Evolutionary conservation across 2,113 vertebrate genomes (phyloP).

Genomic region (Cynocephalus volans): DNA sequence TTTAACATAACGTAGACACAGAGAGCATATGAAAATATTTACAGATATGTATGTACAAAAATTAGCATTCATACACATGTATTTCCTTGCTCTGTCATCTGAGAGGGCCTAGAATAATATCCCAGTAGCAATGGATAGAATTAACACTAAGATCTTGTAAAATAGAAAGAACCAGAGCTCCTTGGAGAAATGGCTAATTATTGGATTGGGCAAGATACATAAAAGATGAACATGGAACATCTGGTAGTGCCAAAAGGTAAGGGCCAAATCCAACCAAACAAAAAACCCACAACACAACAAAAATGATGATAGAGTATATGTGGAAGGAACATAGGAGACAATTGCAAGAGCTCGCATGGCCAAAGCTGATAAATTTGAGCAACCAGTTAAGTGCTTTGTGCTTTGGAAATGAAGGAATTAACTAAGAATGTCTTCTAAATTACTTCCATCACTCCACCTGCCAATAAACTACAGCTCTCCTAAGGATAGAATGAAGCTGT

Average conservation of each 20-base stretch:
- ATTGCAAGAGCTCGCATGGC: not conserved
- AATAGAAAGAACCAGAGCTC: not conserved
- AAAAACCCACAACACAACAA: not conserved
- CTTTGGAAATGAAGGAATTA: not conserved
- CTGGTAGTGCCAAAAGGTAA: not conserved
- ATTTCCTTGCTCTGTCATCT: not conserved
- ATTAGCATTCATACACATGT: not conserved
- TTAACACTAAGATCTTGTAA: not conserved
- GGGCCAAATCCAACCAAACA: not conserved
- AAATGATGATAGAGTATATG: not conserved
- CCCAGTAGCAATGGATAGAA: not conserved
- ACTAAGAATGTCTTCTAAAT: not conserved
- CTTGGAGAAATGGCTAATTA: not conserved
- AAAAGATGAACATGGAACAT: not conserved
- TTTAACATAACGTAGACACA: not conserved
- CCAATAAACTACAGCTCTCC: not conserved
- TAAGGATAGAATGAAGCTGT: not conserved
- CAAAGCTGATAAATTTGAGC: not conserved
- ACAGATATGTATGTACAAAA: not conserved
- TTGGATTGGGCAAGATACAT: not conserved
- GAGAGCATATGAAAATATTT: not conserved
- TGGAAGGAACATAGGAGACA: not conserved
- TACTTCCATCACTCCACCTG: not conserved
- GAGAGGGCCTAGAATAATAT: not conserved
- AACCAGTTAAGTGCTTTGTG: not conserved